Evolutionary conservation across 2,797 vertebrate species (phyloP).

Genomic region (Pyrocephalus nanus): DNA sequence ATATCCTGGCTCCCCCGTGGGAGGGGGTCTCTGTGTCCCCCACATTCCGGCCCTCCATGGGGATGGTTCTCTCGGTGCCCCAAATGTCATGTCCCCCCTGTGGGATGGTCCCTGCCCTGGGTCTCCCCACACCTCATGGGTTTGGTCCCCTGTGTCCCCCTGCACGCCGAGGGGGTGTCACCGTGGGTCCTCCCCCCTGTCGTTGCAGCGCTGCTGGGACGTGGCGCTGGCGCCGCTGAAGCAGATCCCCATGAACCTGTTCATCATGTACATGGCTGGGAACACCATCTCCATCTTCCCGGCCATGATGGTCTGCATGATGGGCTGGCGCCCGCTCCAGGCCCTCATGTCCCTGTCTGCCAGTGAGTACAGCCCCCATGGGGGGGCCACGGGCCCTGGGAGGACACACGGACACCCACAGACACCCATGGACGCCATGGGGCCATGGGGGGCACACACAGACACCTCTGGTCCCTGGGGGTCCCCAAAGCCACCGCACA

Average conservation of each 20-base stretch:
- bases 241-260: conserved; percentile 98
- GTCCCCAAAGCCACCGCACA: not conserved
- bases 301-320: conserved; percentile 99
- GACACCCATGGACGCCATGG: too few species aligned
- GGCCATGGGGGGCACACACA: not conserved
- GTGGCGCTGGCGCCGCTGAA: conserved; percentile 94
- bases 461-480: not conserved
- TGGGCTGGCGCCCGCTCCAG: conserved; percentile 97
- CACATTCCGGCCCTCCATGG: too few species aligned
- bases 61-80: not conserved
- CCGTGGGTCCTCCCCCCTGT: not conserved
- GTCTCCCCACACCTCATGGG: not conserved
- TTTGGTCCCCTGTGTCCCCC: not conserved
- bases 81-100: not conserved
- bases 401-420: not conserved
- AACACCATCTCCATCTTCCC: conserved; percentile 99
- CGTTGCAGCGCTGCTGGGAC: conserved; percentile 91
- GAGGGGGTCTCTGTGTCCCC: not conserved
- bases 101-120: not conserved
- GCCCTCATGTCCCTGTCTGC: conserved; percentile 96
- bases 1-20: too few species aligned
- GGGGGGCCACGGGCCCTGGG: fast-evolving
- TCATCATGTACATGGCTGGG: conserved; percentile 99
- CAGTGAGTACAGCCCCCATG: conserved; percentile 80
- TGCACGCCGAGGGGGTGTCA: too few species aligned